Evolutionary conservation across 2,113 vertebrate species (phyloP).

Genomic region (Beaufortia kweichowensis): DNA sequence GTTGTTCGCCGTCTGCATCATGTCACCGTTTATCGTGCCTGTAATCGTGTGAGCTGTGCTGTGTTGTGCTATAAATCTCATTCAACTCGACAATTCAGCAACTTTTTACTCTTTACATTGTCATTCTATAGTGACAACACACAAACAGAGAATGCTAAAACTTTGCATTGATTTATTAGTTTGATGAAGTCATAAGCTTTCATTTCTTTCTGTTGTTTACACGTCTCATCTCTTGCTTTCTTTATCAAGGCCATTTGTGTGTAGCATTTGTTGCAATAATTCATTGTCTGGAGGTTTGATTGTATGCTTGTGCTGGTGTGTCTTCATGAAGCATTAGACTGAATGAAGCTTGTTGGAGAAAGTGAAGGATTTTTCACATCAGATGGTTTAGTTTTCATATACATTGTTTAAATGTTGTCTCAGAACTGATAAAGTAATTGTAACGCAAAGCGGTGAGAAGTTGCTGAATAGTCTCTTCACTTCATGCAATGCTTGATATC

Average conservation of each 20-base stretch:
- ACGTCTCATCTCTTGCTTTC: not conserved
- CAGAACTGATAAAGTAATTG: not conserved
- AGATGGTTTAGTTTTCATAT: not conserved
- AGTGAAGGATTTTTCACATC: conserved; percentile 2
- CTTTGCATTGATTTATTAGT: not conserved
- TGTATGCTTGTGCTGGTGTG: no score
- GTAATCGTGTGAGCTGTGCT: conserved; percentile 72
- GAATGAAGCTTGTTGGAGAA: no score
- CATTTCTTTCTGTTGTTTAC: not conserved
- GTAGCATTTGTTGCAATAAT: no score
- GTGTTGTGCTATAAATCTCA: conserved; percentile 67
- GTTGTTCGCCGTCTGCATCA: conserved; percentile 58
- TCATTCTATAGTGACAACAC: conserved; percentile 58
- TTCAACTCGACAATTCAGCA: conserved; percentile 75
- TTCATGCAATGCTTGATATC: conserved; percentile 70
- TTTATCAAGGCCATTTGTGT: no score
- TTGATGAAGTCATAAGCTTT: not conserved
- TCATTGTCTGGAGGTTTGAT: no score
- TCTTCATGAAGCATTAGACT: no score
- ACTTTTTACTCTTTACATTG: conserved; percentile 62
- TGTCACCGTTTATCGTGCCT: conserved; percentile 72
- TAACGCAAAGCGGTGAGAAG: conserved; percentile 64
- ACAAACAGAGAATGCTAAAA: conserved; percentile 37
- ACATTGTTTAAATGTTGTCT: not conserved
- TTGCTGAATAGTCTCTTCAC: conserved; percentile 77